Percentiles rank a stretch among this genome's conserved stretches.
These are phyloP conservation scores for Dinothrombium tinctorium DNA, from an alignment of 1,140 invertebrate species.

Conservation along the genomic window DNA sequence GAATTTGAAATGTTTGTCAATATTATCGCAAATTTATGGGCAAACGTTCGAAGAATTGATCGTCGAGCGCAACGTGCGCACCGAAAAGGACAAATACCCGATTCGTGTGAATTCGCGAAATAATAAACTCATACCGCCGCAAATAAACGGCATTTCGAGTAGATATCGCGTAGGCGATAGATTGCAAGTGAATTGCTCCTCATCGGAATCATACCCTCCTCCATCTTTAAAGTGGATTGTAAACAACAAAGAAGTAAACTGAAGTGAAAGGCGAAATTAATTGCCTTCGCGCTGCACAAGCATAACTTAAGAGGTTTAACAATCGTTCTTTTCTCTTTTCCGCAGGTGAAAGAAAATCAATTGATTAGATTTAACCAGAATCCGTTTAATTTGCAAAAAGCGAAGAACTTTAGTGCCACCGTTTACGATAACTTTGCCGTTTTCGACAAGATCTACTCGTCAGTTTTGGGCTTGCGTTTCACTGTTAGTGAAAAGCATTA, in stretches of 20 bases:
- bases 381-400: neutral
- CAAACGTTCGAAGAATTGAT: conserved; percentile 3
- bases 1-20: neutral
- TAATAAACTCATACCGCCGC: neutral
- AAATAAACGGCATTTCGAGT: conserved; percentile 1
- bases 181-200: conserved; percentile 44
- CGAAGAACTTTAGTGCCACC: neutral
- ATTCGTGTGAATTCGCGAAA: neutral
- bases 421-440: conserved; percentile 3
- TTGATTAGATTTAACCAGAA: neutral
- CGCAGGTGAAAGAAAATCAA: neutral
- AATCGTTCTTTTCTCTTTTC: neutral
- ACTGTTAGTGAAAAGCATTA: conserved; percentile 4
- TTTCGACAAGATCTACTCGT: neutral
- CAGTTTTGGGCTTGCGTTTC: conserved; percentile 1
- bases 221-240: conserved; percentile 15
- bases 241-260: conserved; percentile 15
- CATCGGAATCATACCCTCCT: conserved; percentile 4
- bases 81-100: neutral
- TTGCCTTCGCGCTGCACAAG: neutral
- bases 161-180: conserved; percentile 39
- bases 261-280: neutral
- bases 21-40: conserved; percentile 3
- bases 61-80: neutral
- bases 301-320: neutral